Base-by-base conservation (phyloP, 35 echinoderm and acorn worm genomes). In the Strongylocentrotus purpuratus region DNA sequence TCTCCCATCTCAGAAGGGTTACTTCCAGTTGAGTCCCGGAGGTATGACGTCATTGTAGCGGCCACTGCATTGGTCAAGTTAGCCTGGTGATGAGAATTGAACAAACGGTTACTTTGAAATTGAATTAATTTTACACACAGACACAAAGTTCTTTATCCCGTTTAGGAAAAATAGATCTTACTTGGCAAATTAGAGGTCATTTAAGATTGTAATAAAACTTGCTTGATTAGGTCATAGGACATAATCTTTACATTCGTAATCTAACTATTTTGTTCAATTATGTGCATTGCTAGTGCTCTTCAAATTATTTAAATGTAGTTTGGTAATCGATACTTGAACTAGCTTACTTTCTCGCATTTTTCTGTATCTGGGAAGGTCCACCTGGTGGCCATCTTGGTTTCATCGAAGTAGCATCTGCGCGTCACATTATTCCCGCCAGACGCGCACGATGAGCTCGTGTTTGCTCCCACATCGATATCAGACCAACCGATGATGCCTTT, bases 11-110 rank as follows among this genome's bases (percentile, higher is more conserved):
- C 96, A 32, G 87, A 31, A 46, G 96, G 85, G 47, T 96, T 96
- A 20, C 95, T 96, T 89, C 91, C 91, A 31, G 96, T 96, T 33
- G 94, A 94, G 6, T 96, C 86, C 9, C 87, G 48, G 22, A 96
- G 86, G 41, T 94, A 96, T 41, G 94, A 60, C 45, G 96, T 94
- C 45, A 96, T 61, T 58, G 94, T 94, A 46, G 86, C 52, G 9
- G 96, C 96, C 33, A 96, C 45, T 31, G 32, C 96, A 31, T 86
- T 94, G 12, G 96, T 96, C 32, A 96, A 88, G 45, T 96, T 96
- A 7, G 94, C 94, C 96, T 96, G 13, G 32, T 9, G 5, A 70
- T 58, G 47, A 15, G 7, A 14, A 11, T 55, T 55, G 15, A 55
- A 55, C 10, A 15, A 55, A 41, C 35, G 3, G 35, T 41, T 41